A percentile compares a stretch with the other conserved stretches of the same genome.
These are phyloP conservation scores for Acronicta leporina DNA, from an alignment of 2,888 invertebrate species.

Conservation along the genomic window DNA sequence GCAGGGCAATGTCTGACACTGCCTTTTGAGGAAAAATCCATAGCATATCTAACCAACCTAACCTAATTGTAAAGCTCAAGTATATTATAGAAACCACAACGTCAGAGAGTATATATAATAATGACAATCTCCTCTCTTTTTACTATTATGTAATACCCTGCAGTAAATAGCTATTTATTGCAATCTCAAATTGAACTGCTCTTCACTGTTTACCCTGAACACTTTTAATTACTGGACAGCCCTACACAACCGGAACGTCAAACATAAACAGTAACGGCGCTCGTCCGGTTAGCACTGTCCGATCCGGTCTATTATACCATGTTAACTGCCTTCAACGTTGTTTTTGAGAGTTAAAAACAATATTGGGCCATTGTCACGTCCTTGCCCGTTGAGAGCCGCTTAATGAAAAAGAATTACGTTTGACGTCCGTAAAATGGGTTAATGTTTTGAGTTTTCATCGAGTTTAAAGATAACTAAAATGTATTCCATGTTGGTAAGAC, in stretches of 20 bases:
- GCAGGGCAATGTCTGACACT: too few species aligned
- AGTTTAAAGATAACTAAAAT: conserved; percentile 14
- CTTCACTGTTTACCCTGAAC: too few species aligned
- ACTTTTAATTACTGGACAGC: conserved; percentile 12
- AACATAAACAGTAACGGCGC: conserved; percentile 65
- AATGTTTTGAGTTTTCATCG: conserved; percentile 19
- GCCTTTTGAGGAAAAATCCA: too few species aligned
- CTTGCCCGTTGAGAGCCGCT: conserved; percentile 28
- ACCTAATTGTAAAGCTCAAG: too few species aligned
- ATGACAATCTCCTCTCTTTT: too few species aligned
- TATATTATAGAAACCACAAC: too few species aligned
- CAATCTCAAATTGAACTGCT: too few species aligned
- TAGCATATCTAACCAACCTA: too few species aligned
- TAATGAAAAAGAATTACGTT: conserved; percentile 39
- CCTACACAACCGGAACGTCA: conserved; percentile 46
- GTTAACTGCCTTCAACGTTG: conserved; percentile 56
- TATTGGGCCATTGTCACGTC: conserved; percentile 54
- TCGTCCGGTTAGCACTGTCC: conserved; percentile 56
- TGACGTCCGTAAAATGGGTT: conserved; percentile 30
- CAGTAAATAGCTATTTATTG: too few species aligned
- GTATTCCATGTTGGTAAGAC: neutral
- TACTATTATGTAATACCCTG: too few species aligned
- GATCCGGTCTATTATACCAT: conserved; percentile 58
- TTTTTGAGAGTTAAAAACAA: conserved; percentile 58
- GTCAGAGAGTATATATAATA: too few species aligned